These are phyloP conservation scores for Bombyx huttoni DNA, from an alignment of 2,888 invertebrate genomes.

Conservation along the genomic window DNA sequence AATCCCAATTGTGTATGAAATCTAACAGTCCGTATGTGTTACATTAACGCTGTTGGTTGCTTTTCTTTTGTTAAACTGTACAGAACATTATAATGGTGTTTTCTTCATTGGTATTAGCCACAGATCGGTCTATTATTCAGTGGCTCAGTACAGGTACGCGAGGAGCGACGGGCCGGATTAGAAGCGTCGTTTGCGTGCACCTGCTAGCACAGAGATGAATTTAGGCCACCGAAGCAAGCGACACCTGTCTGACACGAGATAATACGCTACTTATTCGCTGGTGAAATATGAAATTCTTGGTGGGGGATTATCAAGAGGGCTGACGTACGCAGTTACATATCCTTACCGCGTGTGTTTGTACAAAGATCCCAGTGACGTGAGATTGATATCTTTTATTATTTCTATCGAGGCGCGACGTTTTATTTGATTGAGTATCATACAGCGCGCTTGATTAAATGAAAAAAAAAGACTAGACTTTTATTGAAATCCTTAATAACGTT, in stretches of 20 bases:
- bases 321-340: constrained; percentile 9
- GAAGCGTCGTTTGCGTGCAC: constrained; percentile 46
- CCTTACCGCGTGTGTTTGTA: constrained; percentile 17
- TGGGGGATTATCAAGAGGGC: constrained; percentile 37
- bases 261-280: constrained; percentile 58
- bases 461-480: background rate
- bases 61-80: too few relatives aligned
- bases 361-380: constrained; percentile 15
- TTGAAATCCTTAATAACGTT: too few relatives aligned
- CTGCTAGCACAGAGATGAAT: constrained; percentile 56
- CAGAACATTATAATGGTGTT: constrained; percentile 17
- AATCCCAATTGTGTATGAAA: too few relatives aligned
- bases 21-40: too few relatives aligned
- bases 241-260: constrained; percentile 63
- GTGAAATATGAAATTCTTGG: constrained; percentile 62
- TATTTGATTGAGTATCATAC: background rate
- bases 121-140: constrained; percentile 26
- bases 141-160: constrained; percentile 21
- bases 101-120: constrained; percentile 22
- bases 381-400: constrained; percentile 4
- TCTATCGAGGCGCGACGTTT: background rate
- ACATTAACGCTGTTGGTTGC: too few relatives aligned
- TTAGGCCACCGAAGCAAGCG: constrained; percentile 50
- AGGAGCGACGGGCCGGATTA: constrained; percentile 43
- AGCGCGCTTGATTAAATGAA: background rate